These are phyloP conservation scores for Periphyllus acericola DNA, from an alignment of 2,888 invertebrate genomes.

Conservation along the genomic window DNA sequence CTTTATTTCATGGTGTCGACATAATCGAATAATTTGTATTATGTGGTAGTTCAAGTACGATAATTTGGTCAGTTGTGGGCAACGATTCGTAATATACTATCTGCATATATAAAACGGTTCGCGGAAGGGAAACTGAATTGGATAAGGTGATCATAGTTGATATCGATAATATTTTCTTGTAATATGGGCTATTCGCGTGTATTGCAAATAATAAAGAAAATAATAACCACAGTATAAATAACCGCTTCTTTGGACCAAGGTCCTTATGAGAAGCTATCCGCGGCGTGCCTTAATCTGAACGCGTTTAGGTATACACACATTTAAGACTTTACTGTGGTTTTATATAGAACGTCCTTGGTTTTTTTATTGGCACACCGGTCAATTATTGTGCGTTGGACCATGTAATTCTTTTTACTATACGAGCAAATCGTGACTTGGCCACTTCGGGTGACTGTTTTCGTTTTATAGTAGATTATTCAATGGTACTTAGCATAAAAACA, in stretches of 20 bases:
- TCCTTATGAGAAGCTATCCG: not conserved
- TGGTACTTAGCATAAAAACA: not conserved
- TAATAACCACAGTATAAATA: constrained; percentile 16
- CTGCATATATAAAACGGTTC: not conserved
- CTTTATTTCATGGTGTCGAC: constrained; percentile 2
- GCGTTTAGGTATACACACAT: constrained; percentile 4
- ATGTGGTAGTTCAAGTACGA: not conserved
- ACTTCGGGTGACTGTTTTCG: constrained; percentile 18
- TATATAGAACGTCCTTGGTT: constrained; percentile 60
- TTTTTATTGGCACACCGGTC: constrained; percentile 48
- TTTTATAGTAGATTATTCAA: constrained; percentile 26
- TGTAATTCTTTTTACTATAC: constrained; percentile 23
- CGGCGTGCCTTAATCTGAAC: not conserved
- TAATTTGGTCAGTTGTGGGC: constrained; percentile 8
- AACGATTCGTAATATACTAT: not conserved
- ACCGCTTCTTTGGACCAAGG: constrained; percentile 28
- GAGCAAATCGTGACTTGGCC: constrained; percentile 46
- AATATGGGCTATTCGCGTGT: constrained; percentile 10
- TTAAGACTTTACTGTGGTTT: constrained; percentile 25
- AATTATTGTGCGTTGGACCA: constrained; percentile 50
- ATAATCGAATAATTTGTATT: constrained; percentile 32
- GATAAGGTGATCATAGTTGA: not conserved
- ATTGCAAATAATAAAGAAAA: not conserved
- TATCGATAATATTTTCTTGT: constrained; percentile 36
- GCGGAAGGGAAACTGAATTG: not conserved